Evolutionary conservation across 2,797 vertebrate genomes (phyloP).

Genomic region (Notamacropus eugenii): DNA sequence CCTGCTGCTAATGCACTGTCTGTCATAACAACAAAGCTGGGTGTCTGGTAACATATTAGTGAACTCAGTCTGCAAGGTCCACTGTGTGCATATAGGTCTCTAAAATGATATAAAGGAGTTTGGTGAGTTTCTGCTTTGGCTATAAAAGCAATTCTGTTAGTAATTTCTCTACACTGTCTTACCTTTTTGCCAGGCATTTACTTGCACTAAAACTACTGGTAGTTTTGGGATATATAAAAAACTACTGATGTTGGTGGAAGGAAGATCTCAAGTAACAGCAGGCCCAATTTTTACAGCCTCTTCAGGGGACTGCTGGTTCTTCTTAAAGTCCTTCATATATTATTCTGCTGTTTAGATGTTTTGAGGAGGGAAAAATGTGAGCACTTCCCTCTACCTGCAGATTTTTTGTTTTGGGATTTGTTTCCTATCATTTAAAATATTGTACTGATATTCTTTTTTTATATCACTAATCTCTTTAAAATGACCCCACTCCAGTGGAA

Average conservation of each 20-base stretch:
- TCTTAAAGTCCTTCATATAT: neutral
- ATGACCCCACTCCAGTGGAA: neutral
- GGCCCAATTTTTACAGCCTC: neutral
- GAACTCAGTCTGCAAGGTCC: neutral
- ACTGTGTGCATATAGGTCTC: neutral
- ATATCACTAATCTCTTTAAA: neutral
- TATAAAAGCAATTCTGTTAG: constrained; percentile 8
- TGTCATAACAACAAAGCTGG: neutral
- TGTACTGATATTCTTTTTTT: neutral
- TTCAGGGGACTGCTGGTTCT: too few species aligned
- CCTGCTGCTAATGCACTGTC: neutral
- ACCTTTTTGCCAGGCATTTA: constrained; percentile 5
- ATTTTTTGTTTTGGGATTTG: neutral
- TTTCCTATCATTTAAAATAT: neutral
- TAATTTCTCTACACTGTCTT: constrained; percentile 25
- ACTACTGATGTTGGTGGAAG: constrained; percentile 12
- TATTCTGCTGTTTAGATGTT: neutral
- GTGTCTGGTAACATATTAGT: neutral
- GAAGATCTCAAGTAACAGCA: neutral
- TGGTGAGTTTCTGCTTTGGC: constrained; percentile 26
- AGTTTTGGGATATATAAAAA: constrained; percentile 46
- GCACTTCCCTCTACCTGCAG: too few species aligned
- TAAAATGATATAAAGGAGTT: neutral
- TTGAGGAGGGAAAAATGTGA: too few species aligned
- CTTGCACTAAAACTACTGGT: neutral